Percentiles rank a stretch among this genome's conserved stretches.
Conservation (phyloP, 2,797 vertebrate species). For the Tapirus indicus region DNA sequence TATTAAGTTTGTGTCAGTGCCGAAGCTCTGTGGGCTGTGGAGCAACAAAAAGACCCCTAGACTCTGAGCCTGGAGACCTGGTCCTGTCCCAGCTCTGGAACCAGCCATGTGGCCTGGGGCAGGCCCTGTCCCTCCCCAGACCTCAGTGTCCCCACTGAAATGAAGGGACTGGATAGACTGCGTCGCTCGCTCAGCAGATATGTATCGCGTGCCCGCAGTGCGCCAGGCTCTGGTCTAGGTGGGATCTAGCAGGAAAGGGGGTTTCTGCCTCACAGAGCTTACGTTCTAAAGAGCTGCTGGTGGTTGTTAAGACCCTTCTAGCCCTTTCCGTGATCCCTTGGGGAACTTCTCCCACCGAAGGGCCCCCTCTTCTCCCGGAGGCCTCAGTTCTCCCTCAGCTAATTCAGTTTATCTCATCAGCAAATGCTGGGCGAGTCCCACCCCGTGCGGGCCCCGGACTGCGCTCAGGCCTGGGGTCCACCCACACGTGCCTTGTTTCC, state of each 20-base stretch:
- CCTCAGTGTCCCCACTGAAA: background rate
- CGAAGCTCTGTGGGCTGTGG: background rate
- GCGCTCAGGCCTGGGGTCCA: background rate
- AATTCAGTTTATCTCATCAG: rapidly evolving
- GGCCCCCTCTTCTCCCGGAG: background rate
- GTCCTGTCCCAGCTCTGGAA: background rate
- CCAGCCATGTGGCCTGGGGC: background rate
- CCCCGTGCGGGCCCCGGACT: rapidly evolving
- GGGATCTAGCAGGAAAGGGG: background rate
- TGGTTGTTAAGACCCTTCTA: background rate
- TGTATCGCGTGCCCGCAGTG: rapidly evolving
- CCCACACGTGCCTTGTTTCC: background rate
- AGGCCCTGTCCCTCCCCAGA: background rate
- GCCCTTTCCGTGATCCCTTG: background rate
- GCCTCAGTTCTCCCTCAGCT: background rate
- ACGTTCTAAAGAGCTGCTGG: background rate
- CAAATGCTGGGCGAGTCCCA: rapidly evolving
- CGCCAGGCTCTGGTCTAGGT: rapidly evolving
- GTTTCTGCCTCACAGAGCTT: background rate
- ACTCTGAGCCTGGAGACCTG: background rate
- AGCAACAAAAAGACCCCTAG: background rate
- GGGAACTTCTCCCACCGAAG: background rate
- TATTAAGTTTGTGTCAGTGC: background rate
- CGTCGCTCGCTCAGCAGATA: background rate
- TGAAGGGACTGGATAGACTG: background rate